Percentiles rank a stretch among this genome's conserved stretches.
Evolutionary conservation across 2,797 vertebrate species (phyloP).

Genomic region (Serranus cabrilla): DNA sequence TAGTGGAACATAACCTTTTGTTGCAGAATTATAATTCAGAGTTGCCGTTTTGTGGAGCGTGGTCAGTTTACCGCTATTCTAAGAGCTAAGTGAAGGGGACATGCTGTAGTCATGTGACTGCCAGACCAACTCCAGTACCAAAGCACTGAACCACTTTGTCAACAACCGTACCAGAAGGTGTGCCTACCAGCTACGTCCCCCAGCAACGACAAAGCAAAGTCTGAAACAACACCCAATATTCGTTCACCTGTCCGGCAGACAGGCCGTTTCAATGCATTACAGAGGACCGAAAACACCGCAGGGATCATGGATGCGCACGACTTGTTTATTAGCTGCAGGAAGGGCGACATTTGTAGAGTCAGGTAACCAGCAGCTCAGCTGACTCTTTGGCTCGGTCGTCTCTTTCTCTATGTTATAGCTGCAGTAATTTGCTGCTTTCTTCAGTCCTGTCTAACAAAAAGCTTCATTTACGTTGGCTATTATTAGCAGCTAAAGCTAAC

Average conservation of each 20-base stretch:
- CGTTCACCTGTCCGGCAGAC: constrained; percentile 74
- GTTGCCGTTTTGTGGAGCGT: neutral
- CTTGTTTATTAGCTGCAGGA: constrained; percentile 95
- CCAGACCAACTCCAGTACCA: constrained; percentile 26
- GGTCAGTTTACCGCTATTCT: neutral
- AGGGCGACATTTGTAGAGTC: constrained; percentile 94
- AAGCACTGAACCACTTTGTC: constrained; percentile 55
- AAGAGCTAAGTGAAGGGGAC: neutral
- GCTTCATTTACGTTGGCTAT: neutral
- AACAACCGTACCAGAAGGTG: constrained; percentile 52
- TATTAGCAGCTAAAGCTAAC: neutral
- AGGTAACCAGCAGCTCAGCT: constrained; percentile 83
- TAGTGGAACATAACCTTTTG: no score
- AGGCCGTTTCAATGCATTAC: constrained; percentile 87
- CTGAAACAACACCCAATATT: constrained; percentile 3
- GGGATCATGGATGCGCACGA: constrained; percentile 93
- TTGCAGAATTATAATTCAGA: accelerated
- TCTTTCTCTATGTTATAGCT: neutral
- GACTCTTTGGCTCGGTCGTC: neutral
- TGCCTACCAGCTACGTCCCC: constrained; percentile 11
- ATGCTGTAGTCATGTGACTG: constrained; percentile 61
- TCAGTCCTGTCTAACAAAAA: neutral
- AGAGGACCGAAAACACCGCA: constrained; percentile 80
- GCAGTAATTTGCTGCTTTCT: neutral
- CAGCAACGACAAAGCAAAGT: constrained; percentile 2